Evolutionary conservation across 2,888 invertebrate genomes (phyloP), one percentile per base, ranked within the genome.

Genomic region (Caenorhabditis sinica): DNA sequence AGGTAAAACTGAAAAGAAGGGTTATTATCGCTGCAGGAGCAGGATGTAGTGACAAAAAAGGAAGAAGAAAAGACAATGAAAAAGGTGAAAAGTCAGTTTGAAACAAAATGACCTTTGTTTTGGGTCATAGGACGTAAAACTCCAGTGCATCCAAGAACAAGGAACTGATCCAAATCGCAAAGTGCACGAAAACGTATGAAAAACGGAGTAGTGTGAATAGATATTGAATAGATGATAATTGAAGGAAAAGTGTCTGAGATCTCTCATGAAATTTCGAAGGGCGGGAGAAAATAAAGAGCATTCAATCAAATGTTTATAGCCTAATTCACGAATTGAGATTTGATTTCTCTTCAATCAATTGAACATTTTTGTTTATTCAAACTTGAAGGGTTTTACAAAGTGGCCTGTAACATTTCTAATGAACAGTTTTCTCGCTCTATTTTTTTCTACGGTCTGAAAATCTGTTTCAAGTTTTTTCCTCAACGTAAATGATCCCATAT

Each of bases 1-100:
- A 53, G 56, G 56, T 56, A 23, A 56, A 53, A 36, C 30, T 15
- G 51, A 6, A 20, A 45, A 20, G 60, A 61, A 43, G 45, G 33
- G 68, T 69, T 30, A 76, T 76, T 76, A 76, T 76, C 76, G 68
- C 76, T 58, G 76, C 76, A 76, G 76, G 76, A 56, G 75, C 56
- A 66, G 49, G 49, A 60, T 56, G 69, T 40, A n/a, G n/a, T 17
- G 11, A 23, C 9, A 56, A 56, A 15, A 56, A 15, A n/a, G 9
- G 58, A 53, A 58, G 40, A 33, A 60, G 3, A 28, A 30, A 66
- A 43, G 53, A 75, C 75, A 75, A 75, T 66, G 33, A 11, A 40
- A n/a, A 61, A 73, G 61, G 69, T 69, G 69, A 69, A 73, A 61
- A 73, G 73, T 61, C 61, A 73, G 61, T 73, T 53, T 0, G 28